These are phyloP conservation scores for Tenthredo mesomela DNA, from an alignment of 2,888 invertebrate species.

Conservation along the genomic window DNA sequence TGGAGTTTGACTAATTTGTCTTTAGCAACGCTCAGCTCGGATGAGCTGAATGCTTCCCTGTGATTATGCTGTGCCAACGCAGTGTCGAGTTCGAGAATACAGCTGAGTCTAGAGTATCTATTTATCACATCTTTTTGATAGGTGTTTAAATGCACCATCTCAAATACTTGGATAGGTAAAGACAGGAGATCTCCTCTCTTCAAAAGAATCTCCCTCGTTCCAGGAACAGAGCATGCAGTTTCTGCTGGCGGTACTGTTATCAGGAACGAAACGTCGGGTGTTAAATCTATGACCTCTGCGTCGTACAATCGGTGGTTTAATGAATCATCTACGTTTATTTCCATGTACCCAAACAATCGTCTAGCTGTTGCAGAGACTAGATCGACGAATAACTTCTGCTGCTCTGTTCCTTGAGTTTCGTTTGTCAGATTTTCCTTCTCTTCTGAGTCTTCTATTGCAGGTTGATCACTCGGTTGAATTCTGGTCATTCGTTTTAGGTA, in stretches of 20 bases:
- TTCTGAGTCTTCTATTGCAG: constrained; percentile 66
- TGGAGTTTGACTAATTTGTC: constrained; percentile 90
- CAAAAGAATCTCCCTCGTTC: constrained; percentile 90
- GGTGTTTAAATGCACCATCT: constrained; percentile 96
- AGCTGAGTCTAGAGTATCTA: constrained; percentile 95
- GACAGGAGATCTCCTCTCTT: constrained; percentile 93
- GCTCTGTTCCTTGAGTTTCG: constrained; percentile 81
- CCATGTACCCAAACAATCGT: constrained; percentile 90
- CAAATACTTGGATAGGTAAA: constrained; percentile 95
- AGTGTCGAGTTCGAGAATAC: constrained; percentile 95
- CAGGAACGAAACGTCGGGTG: constrained; percentile 93
- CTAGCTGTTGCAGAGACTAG: constrained; percentile 87
- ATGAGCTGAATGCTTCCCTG: constrained; percentile 95
- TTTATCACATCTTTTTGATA: constrained; percentile 95
- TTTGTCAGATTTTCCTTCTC: constrained; percentile 72
- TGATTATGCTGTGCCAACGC: constrained; percentile 95
- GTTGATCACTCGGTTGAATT: constrained; percentile 76
- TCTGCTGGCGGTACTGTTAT: constrained; percentile 96
- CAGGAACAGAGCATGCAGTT: constrained; percentile 94
- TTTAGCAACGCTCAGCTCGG: constrained; percentile 92
- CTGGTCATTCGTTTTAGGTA: constrained; percentile 84
- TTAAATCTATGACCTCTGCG: constrained; percentile 95
- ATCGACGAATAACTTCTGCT: constrained; percentile 90
- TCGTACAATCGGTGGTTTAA: constrained; percentile 92
- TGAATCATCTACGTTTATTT: constrained; percentile 86